Conservation (phyloP, 2,113 vertebrate species). For the Prunella himalayana region DNA sequence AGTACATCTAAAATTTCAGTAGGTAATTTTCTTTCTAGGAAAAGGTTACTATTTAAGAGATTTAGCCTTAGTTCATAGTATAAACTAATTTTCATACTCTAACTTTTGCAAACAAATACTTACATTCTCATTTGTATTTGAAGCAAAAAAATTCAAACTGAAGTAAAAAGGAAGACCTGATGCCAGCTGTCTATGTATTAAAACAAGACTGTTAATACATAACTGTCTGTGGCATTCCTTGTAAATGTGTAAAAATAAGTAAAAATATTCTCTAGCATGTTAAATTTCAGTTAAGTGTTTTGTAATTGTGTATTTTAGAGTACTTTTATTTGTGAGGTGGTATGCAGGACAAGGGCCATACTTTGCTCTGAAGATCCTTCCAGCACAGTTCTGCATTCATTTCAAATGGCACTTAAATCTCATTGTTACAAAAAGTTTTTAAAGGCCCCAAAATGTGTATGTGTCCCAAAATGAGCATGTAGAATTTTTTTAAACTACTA, state of each 20-base stretch:
- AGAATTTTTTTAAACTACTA: not conserved
- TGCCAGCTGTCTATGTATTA: not conserved
- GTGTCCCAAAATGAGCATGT: not conserved
- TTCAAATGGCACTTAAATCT: not conserved
- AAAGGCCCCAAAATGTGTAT: not conserved
- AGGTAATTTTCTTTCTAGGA: not conserved
- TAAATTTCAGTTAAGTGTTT: not conserved
- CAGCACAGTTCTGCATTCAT: not conserved
- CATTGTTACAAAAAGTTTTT: not conserved
- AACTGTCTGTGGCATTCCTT: not conserved
- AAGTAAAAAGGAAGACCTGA: not conserved
- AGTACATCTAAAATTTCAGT: not conserved
- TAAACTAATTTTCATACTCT: not conserved
- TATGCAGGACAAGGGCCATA: not conserved
- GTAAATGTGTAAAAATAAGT: conserved; percentile 7
- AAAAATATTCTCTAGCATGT: not conserved
- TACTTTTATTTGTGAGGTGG: not conserved
- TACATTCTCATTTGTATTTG: not conserved
- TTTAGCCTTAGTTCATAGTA: not conserved
- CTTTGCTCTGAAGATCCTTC: not conserved
- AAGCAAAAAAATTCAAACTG: not conserved
- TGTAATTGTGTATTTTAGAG: not conserved
- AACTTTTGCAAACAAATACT: not conserved
- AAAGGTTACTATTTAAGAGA: not conserved
- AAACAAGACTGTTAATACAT: not conserved